Base-by-base conservation (phyloP, 2,113 vertebrate genomes). In the Neotragus pygmaeus region DNA sequence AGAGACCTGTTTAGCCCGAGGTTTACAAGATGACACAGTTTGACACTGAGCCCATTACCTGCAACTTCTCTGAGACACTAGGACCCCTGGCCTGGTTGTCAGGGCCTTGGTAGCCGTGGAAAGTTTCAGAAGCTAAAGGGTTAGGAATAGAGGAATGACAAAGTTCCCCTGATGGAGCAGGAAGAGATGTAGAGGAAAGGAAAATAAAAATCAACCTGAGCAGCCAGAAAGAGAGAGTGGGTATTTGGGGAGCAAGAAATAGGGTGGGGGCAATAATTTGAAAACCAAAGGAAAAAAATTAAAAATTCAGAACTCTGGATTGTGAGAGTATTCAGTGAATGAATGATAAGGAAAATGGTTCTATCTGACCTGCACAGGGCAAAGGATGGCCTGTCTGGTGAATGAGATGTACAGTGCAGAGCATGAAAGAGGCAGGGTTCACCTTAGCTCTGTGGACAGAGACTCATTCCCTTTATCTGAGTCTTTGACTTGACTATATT, bases 371-470 rank as follows among this genome's bases (percentile, higher is more conserved):
- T 51, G 23, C 2, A 2, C 15, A 4, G 11, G 25, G 21, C 17
- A 19, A 36, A 47, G 49, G 27, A 16, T 3, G 45, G 21, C 5
- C 0, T 15, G 27, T 15, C 19, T 75, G 75, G 47, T 25, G 60
- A 47, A 28, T 13, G 19, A 51, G 10, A 33, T 7, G 6, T 2
- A 2, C 3, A 10, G 15, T 12, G 11, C 2, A 3, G 55, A 7
- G 28, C 5, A 1, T 30, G 45, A 77, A 83, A 73, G 53, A 94
- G 53, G 16, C 23, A 58, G 90, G 2, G 13, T 21, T 53, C 36
- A 9, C 33, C 11, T 16, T 10, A 17, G 39, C 7, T 91, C 57
- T 39, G 51, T 5, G 39, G 73, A 16, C 43, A 16, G 36, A 73
- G 36, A 5, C 45, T 30, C 33, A 2, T 39, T 62, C 51, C 11